These are phyloP conservation scores for Urocolius indicus DNA, from an alignment of 2,113 vertebrate species.

Conservation along the genomic window DNA sequence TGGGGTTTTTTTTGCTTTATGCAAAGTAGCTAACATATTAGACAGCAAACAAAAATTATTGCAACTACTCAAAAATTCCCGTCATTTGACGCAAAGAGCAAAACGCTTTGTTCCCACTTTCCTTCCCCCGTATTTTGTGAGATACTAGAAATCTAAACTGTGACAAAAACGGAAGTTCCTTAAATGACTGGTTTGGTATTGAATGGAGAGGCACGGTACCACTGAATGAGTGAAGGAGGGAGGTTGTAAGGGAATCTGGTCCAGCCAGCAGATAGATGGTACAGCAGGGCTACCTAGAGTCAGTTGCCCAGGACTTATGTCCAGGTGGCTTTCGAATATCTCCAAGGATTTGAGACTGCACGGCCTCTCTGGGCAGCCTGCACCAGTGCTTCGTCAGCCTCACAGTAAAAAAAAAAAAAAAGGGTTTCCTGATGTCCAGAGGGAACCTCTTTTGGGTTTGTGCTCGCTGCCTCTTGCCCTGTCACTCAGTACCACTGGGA, in stretches of 20 bases:
- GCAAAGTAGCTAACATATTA: not conserved
- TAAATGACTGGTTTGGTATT: not conserved
- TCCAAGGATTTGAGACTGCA: not conserved
- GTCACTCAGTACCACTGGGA: not conserved
- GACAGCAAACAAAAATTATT: not conserved
- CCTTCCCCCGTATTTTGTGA: not conserved
- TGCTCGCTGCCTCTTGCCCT: not conserved
- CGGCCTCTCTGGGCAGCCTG: not conserved
- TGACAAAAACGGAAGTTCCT: not conserved
- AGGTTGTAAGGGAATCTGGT: not conserved
- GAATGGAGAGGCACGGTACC: not conserved
- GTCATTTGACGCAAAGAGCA: not conserved
- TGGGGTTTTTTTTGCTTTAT: not conserved
- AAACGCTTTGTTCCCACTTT: not conserved
- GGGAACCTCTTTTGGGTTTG: not conserved
- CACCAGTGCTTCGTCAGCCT: not conserved
- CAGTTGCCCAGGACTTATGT: fast-evolving
- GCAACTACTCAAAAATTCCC: not conserved
- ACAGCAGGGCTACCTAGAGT: not conserved
- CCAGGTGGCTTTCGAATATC: not conserved
- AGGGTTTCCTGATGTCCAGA: not conserved
- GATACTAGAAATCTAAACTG: not conserved
- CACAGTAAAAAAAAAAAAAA: not conserved
- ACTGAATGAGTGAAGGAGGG: not conserved
- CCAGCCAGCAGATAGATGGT: not conserved